Percentiles rank a stretch among this genome's conserved stretches.
Evolutionary conservation across 1,140 invertebrate species (phyloP).

Genomic region (Meloidogyne chitwoodi): DNA sequence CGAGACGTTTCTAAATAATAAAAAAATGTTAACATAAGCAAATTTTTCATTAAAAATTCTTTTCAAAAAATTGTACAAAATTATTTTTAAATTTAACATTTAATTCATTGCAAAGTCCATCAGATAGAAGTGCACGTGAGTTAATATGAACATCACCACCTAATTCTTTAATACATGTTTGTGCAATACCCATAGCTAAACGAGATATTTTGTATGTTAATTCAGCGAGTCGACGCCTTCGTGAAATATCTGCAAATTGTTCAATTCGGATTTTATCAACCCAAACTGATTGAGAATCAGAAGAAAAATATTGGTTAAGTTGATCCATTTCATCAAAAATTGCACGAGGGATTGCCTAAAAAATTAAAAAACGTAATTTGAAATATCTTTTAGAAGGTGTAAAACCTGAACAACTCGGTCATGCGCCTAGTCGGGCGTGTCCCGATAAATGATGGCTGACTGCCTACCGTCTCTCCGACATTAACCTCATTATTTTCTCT

Average conservation of each 20-base stretch:
- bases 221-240: slow-evolving; percentile 33
- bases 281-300: slow-evolving; percentile 22
- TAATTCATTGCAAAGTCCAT: slow-evolving; percentile 44
- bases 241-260: slow-evolving; percentile 37
- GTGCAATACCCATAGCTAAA: slow-evolving; percentile 44
- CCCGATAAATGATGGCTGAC: too few species aligned
- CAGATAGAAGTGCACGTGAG: slow-evolving; percentile 28
- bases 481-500: too few species aligned
- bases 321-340: slow-evolving; percentile 43
- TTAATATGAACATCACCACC: slow-evolving; percentile 36
- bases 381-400: neutral
- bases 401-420: slow-evolving; percentile 45
- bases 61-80: neutral
- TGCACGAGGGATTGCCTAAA: slow-evolving; percentile 41
- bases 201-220: slow-evolving; percentile 48
- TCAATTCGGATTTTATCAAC: slow-evolving; percentile 31
- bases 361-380: neutral
- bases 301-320: slow-evolving; percentile 38
- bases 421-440: too few species aligned
- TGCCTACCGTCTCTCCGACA: too few species aligned
- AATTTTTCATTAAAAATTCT: too few species aligned
- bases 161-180: slow-evolving; percentile 36
- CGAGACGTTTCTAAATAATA: slow-evolving; percentile 27
- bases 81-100: slow-evolving; percentile 14
- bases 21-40: too few species aligned